These are phyloP conservation scores for Acanthopagrus latus DNA, from an alignment of 2,797 vertebrate species.

Conservation along the genomic window DNA sequence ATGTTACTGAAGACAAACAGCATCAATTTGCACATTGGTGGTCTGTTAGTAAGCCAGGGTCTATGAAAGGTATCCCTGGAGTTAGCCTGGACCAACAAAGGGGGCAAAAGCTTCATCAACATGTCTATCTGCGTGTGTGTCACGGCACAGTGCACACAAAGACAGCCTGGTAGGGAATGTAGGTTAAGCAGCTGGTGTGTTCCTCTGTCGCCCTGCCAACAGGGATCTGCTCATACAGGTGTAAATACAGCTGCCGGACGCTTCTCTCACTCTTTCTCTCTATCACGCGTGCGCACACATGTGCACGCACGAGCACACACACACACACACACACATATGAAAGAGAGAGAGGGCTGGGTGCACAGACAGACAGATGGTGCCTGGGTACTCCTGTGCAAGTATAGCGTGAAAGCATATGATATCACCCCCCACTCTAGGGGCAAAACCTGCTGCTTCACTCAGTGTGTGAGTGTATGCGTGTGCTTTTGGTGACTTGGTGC, in stretches of 20 bases:
- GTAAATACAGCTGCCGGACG: slow-evolving; percentile 93
- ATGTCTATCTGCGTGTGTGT: slow-evolving; percentile 30
- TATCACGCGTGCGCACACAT: slow-evolving; percentile 10
- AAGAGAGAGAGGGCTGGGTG: slow-evolving; percentile 61
- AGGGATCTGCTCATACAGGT: slow-evolving; percentile 92
- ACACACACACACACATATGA: slow-evolving; percentile 10
- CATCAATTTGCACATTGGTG: slow-evolving; percentile 42
- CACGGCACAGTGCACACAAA: slow-evolving; percentile 57
- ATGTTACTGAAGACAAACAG: slow-evolving; percentile 42
- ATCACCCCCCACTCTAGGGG: slow-evolving; percentile 72
- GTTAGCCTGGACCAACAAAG: slow-evolving; percentile 30
- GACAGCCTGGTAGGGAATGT: slow-evolving; percentile 65
- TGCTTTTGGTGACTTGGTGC: slow-evolving; percentile 33
- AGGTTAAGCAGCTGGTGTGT: slow-evolving; percentile 90
- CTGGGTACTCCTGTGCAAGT: slow-evolving; percentile 83
- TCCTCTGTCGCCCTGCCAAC: slow-evolving; percentile 85
- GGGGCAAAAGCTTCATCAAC: slow-evolving; percentile 21
- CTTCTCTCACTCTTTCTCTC: slow-evolving; percentile 75
- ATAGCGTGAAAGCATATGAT: slow-evolving; percentile 78
- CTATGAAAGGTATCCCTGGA: slow-evolving; percentile 13
- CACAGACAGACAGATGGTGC: slow-evolving; percentile 91
- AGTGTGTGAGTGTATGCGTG: slow-evolving; percentile 36
- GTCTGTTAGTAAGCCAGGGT: slow-evolving; percentile 17
- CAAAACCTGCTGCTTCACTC: slow-evolving; percentile 76
- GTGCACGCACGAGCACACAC: slow-evolving; percentile 7